A percentile compares a stretch with the other conserved stretches of the same genome.
phyloP scores from a whole-genome alignment of 2,113 vertebrate species.

The Trinectes maculatus region DNA sequence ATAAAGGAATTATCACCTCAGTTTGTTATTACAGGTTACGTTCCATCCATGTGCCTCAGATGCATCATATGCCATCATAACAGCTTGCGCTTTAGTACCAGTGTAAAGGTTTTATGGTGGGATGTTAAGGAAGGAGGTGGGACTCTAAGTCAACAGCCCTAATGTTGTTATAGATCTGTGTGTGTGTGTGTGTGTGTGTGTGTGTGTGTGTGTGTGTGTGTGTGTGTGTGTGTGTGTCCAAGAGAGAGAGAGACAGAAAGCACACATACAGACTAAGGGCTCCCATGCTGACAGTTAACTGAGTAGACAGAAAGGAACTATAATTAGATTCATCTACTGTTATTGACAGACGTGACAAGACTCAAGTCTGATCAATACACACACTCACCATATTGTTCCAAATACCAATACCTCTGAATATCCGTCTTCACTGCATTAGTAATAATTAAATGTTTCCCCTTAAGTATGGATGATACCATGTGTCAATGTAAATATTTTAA shows the following conservation, averaged over 20 bases:
- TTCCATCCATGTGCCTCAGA: neutral
- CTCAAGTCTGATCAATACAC: constrained; percentile 69
- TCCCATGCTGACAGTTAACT: constrained; percentile 79
- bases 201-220: constrained; percentile 15
- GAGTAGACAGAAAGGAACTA: constrained; percentile 67
- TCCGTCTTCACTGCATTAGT: constrained; percentile 69
- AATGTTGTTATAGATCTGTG: constrained; percentile 56
- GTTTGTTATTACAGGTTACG: neutral
- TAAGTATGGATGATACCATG: constrained; percentile 7
- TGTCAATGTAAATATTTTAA: neutral
- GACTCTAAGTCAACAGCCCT: constrained; percentile 68
- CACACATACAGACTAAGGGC: constrained; percentile 59
- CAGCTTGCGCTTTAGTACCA: constrained; percentile 26
- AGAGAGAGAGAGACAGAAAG: constrained; percentile 11
- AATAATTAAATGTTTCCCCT: constrained; percentile 73
- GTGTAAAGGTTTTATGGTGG: constrained; percentile 43
- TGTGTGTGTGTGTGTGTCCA: constrained; percentile 18
- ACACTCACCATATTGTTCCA: constrained; percentile 75
- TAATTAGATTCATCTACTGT: constrained; percentile 81
- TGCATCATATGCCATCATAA: neutral
- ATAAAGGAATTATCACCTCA: neutral
- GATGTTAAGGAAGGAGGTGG: constrained; percentile 58
- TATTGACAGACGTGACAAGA: constrained; percentile 74
- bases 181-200: constrained; percentile 27
- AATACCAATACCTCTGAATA: constrained; percentile 74